Evolutionary conservation across 2,113 vertebrate species (phyloP).

Genomic region (Sapajus apella): DNA sequence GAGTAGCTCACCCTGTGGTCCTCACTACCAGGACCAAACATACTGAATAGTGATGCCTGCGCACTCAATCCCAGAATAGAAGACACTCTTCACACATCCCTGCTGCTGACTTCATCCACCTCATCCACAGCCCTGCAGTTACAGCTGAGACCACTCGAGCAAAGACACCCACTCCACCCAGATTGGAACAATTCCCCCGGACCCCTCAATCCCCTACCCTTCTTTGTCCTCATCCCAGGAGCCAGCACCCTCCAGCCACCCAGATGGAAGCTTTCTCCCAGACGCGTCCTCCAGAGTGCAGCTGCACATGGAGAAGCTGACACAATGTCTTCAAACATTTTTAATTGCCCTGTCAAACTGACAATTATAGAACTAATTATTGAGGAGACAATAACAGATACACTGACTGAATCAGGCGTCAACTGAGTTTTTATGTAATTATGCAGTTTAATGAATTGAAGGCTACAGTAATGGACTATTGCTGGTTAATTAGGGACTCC

Average conservation of each 20-base stretch:
- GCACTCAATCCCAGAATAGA: not conserved
- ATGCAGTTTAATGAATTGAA: slow-evolving; percentile 89
- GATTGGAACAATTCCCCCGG: rapidly evolving
- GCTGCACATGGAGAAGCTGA: slow-evolving; percentile 63
- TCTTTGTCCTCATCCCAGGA: not conserved
- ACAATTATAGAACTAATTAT: slow-evolving; percentile 90
- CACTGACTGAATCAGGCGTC: slow-evolving; percentile 84
- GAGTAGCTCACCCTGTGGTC: not conserved
- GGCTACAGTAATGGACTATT: slow-evolving; percentile 87
- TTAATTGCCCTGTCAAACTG: slow-evolving; percentile 90
- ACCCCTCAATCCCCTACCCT: not conserved
- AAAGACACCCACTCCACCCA: not conserved
- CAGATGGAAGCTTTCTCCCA: slow-evolving; percentile 70
- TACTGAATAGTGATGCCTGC: not conserved
- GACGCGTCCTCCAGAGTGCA: slow-evolving; percentile 61
- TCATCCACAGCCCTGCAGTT: not conserved
- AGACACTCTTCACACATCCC: rapidly evolving
- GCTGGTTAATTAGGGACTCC: slow-evolving; percentile 88
- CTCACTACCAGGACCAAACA: not conserved
- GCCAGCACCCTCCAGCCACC: not conserved
- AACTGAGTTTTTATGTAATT: slow-evolving; percentile 87
- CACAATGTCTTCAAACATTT: slow-evolving; percentile 87
- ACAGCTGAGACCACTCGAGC: not conserved
- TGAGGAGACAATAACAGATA: slow-evolving; percentile 87
- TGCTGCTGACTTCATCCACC: not conserved